Base-by-base conservation (phyloP, 2,888 invertebrate species). In the Pyralis farinalis region DNA sequence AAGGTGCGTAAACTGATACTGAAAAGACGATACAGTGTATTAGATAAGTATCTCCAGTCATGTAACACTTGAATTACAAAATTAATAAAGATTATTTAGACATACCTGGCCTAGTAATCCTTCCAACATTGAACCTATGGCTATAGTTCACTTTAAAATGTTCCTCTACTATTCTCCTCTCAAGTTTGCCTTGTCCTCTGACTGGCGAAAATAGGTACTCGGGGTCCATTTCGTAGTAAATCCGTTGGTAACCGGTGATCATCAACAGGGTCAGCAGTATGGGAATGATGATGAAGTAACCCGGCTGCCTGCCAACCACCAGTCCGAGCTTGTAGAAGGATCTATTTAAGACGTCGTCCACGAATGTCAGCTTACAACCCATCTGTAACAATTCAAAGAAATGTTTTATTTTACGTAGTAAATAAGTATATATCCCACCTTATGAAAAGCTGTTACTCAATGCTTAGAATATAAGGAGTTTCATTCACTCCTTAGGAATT, bases 191-290 rank as follows among this genome's bases (percentile, higher is more conserved):
- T 55, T 94, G 94, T 0, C 97, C 97, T 61, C 95, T 94, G 51
- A 96, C 91, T 0, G 97, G 97, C 27, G 96, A 96, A 87, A 97
- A 97, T 10, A 97, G 90, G 81, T 97, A 97, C 75, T 97, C 97
- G 0, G 97, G 97, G 78, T 97, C 97, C 85, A 97, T 97, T 86
- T 97, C 96, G 83, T 96, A 97, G 71, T 94, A 90, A 44, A 97
- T 91, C 72, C 92, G 91, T 82, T 97, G 97, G 80, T 95, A 96
- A 37, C 97, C 97, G 12, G 97, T 97, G 76, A 95, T 92, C 78
- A 96, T 95, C 38, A 97, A 91, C 42, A 94, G 79, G 0, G 96
- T 93, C 40, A 97, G 82, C 35, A 97, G 91, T 27, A 97, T 79
- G n/a, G 97, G 97, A 41, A 97, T 91, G 60, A 97, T 93, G 53